phyloP scores from a whole-genome alignment of 2,797 vertebrate genomes.

The Dendrocincla fuliginosa region DNA sequence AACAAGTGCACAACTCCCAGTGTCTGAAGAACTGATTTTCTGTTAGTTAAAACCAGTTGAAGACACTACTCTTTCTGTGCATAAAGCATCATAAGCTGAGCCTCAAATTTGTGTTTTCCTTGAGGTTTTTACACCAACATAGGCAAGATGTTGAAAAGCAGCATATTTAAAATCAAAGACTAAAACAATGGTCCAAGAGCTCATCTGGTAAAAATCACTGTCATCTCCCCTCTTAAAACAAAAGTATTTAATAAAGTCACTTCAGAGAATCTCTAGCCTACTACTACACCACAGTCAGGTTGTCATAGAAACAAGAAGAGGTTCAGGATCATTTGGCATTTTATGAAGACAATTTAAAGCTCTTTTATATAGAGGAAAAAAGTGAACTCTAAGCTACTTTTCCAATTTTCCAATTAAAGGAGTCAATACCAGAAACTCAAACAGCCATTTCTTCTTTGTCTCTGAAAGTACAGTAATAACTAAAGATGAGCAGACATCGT shows the following conservation, averaged over 20 bases:
- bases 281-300: neutral
- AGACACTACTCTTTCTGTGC: neutral
- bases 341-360: slow-evolving; percentile 53
- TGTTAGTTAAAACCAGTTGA: neutral
- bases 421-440: neutral
- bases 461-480: neutral
- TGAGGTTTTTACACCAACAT: neutral
- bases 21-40: neutral
- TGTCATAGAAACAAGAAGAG: slow-evolving; percentile 65
- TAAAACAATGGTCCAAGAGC: neutral
- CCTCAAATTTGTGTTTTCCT: neutral
- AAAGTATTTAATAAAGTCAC: slow-evolving; percentile 33
- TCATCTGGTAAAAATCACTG: neutral
- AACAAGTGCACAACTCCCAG: neutral
- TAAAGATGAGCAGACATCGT: neutral
- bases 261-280: neutral
- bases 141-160: neutral
- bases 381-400: neutral
- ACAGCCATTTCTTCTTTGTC: neutral
- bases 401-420: neutral
- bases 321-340: slow-evolving; percentile 46
- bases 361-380: slow-evolving; percentile 8
- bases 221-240: neutral
- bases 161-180: neutral
- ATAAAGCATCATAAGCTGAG: neutral